Percentiles rank a stretch among this genome's conserved stretches.
phyloP scores from a whole-genome alignment of 2,888 invertebrate genomes.

The Sabatieria punctata region DNA sequence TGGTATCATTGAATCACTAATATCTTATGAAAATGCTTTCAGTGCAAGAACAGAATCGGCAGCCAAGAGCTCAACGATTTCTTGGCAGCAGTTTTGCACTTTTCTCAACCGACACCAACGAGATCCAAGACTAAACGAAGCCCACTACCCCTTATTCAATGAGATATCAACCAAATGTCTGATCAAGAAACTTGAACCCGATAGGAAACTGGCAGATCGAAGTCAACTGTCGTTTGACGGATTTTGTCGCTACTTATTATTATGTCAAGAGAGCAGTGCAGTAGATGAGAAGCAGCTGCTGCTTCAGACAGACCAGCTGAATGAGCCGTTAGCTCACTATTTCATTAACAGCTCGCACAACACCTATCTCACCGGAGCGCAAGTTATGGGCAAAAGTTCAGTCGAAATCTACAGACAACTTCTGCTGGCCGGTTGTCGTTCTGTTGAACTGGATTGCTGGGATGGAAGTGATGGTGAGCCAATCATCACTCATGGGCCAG shows the following conservation, averaged over 20 bases:
- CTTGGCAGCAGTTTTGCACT: slow-evolving; percentile 1
- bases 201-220: slow-evolving; percentile 51
- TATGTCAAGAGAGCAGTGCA: slow-evolving; percentile 97
- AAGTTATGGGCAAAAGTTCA: slow-evolving; percentile 57
- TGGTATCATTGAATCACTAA: too few relatives aligned
- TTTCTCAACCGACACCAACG: slow-evolving; percentile 44
- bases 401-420: slow-evolving; percentile 97
- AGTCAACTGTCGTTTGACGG: slow-evolving; percentile 49
- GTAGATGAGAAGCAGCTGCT: slow-evolving; percentile 69
- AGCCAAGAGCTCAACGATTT: too few relatives aligned
- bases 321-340: slow-evolving; percentile 84
- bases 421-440: slow-evolving; percentile 83
- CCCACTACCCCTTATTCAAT: slow-evolving; percentile 83
- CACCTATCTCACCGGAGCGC: slow-evolving; percentile 60
- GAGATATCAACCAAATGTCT: slow-evolving; percentile 77
- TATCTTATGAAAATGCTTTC: too few relatives aligned
- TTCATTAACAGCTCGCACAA: slow-evolving; percentile 85
- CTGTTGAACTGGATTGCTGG: slow-evolving; percentile 97
- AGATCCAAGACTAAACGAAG: slow-evolving; percentile 90
- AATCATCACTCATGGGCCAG: slow-evolving; percentile 86
- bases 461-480: slow-evolving; percentile 88
- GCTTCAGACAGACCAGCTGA: slow-evolving; percentile 56
- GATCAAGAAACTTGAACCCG: slow-evolving; percentile 72
- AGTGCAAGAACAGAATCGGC: too few relatives aligned
- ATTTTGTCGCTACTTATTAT: slow-evolving; percentile 81